phyloP scores from a whole-genome alignment of 2,888 invertebrate genomes.

The Erpobdella octoculata region DNA sequence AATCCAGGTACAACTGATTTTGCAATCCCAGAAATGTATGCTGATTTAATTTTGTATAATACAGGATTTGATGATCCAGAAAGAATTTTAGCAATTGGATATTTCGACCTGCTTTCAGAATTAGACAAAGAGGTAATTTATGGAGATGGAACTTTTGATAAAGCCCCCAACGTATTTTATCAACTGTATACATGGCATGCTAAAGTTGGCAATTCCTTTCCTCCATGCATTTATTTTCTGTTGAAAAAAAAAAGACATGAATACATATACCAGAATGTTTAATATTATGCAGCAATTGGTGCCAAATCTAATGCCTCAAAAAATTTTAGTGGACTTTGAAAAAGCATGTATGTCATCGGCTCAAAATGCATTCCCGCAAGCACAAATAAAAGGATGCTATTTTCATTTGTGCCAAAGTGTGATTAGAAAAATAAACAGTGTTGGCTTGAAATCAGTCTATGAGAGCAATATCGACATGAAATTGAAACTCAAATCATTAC shows the following conservation, averaged over 20 bases:
- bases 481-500: not conserved
- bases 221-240: not conserved
- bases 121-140: not conserved
- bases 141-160: not conserved
- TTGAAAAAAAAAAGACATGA: not conserved
- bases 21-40: too few species aligned
- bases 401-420: constrained; percentile 15
- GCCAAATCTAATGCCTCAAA: not conserved
- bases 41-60: too few species aligned
- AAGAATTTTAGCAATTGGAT: too few species aligned
- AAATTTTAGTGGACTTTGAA: constrained; percentile 10
- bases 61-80: too few species aligned
- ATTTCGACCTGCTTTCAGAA: not conserved
- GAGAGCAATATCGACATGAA: not conserved
- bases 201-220: not conserved
- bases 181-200: constrained; percentile 7
- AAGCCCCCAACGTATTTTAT: not conserved
- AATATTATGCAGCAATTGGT: not conserved
- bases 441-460: not conserved
- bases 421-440: not conserved
- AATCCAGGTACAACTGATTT: too few species aligned
- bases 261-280: not conserved
- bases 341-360: not conserved
- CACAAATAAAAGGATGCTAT: not conserved
- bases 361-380: not conserved